Conservation (phyloP, 2,888 invertebrate species). For the Dryobota labecula region DNA sequence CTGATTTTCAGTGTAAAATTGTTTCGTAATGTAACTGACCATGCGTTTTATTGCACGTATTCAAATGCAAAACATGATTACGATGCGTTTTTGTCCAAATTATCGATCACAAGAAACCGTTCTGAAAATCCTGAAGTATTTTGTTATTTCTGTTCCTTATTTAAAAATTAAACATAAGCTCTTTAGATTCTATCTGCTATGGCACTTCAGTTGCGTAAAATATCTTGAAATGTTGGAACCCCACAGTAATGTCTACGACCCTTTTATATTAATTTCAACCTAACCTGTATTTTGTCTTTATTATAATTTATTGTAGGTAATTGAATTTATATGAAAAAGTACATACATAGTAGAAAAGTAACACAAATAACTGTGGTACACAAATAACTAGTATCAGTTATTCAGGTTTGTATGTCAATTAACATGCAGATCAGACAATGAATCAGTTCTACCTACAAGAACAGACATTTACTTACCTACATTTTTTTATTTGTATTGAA, state of each 20-base stretch:
- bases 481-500: neutral
- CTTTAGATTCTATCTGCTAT: neutral
- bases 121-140: neutral
- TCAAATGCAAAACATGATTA: constrained; percentile 44
- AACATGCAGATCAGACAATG: constrained; percentile 52
- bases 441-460: constrained; percentile 37
- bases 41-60: constrained; percentile 57
- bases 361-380: constrained; percentile 57
- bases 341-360: constrained; percentile 30
- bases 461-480: constrained; percentile 7
- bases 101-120: constrained; percentile 59
- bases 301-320: neutral
- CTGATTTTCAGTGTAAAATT: constrained; percentile 25
- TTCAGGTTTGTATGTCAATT: constrained; percentile 66
- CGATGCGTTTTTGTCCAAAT: constrained; percentile 60
- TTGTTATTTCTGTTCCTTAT: constrained; percentile 14
- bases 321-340: constrained; percentile 3
- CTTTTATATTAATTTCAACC: neutral
- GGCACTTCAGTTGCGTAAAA: neutral
- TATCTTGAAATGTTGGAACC: neutral
- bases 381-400: constrained; percentile 42
- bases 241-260: constrained; percentile 12
- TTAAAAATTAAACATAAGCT: neutral
- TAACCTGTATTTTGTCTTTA: neutral
- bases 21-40: constrained; percentile 29